Evolutionary conservation across 2,113 vertebrate genomes (phyloP), one percentile per base, ranked within the genome.

Genomic region (Lepisosteus oculatus): DNA sequence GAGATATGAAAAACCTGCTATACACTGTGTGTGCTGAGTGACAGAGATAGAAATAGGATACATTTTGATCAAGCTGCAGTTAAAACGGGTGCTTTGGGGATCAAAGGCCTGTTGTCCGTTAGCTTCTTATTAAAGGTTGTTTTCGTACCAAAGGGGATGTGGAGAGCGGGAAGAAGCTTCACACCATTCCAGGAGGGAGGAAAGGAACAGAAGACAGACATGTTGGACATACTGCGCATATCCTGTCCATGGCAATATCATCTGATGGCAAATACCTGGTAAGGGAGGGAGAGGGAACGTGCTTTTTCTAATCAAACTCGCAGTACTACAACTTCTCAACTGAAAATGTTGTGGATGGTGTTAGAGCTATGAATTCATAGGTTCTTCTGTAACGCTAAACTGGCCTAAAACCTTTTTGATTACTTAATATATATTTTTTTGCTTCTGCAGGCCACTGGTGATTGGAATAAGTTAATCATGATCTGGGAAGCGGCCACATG

Each of bases 201-300:
- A 98, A 96, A 73, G 94, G 93, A 0, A 85, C 84, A 0, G 92
- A 95, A 62, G 90, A 91, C 8, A 85, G 63, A 65, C 90, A 95
- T 4, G 71, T 93, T 0, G 93, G 96, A 17, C 97, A 98, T 6
- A 92, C 92, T 0, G 88, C 90, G 29, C 95, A 96, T 0, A 1
- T 99, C 14, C 88, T 99, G 61, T 97, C 94, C 78, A 96, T 99
- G 93, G 87, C 95, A n/a, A 87, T 98, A 78, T 98, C 97, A 0
- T 98, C 96, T 0, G 97, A 99, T 7, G 92, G 94, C 76, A 98
- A 95, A 83, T 99, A 96, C 86, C 86, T 98, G 85, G 97, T 99
- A 87, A 51, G 92, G 9, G 56, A 13, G 4, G 5, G n/a, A 54
- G 66, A 6, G 29, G 29, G 4, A 15, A 11, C n/a, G 3, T 51